Evolutionary conservation across 2,888 invertebrate species (phyloP).

Genomic region (Hydroisotoma schaefferi): DNA sequence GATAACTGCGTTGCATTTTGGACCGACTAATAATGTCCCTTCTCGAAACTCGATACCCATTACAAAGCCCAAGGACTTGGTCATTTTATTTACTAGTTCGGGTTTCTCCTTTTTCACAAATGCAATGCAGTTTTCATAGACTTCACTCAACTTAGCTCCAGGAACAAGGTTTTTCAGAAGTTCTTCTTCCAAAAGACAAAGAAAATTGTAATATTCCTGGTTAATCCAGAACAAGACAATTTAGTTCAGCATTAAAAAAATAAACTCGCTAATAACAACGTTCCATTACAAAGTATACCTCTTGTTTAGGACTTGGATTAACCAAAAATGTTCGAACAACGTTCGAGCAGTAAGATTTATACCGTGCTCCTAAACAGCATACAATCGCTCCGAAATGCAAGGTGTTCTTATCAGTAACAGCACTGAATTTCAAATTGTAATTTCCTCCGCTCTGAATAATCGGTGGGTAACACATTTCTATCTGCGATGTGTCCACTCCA

Average conservation of each 20-base stretch:
- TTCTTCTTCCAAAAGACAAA: conserved; percentile 84
- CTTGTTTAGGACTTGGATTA: conserved; percentile 72
- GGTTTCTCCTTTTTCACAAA: conserved; percentile 84
- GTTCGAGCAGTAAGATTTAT: conserved; percentile 97
- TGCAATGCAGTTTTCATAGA: conserved; percentile 77
- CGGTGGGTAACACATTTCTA: conserved; percentile 97
- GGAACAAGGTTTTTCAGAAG: conserved; percentile 78
- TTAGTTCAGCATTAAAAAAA: background rate
- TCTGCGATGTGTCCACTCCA: conserved; percentile 79
- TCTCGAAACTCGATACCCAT: conserved; percentile 99
- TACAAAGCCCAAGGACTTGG: conserved; percentile 94
- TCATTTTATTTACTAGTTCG: conserved; percentile 78
- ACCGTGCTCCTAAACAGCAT: conserved; percentile 89
- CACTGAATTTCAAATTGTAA: conserved; percentile 95
- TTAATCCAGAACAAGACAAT: too few relatives aligned
- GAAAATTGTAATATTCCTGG: conserved; percentile 69
- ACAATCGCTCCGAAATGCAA: conserved; percentile 95
- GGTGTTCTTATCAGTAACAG: conserved; percentile 79
- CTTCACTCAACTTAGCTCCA: conserved; percentile 76
- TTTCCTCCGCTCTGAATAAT: conserved; percentile 99
- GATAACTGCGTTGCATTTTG: conserved; percentile 69
- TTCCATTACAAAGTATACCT: conserved; percentile 56
- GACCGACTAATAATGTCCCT: conserved; percentile 83
- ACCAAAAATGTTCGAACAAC: conserved; percentile 94
- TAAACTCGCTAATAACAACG: too few relatives aligned